These are phyloP conservation scores for Papilio protenor DNA, from an alignment of 2,888 invertebrate species.

Conservation along the genomic window DNA sequence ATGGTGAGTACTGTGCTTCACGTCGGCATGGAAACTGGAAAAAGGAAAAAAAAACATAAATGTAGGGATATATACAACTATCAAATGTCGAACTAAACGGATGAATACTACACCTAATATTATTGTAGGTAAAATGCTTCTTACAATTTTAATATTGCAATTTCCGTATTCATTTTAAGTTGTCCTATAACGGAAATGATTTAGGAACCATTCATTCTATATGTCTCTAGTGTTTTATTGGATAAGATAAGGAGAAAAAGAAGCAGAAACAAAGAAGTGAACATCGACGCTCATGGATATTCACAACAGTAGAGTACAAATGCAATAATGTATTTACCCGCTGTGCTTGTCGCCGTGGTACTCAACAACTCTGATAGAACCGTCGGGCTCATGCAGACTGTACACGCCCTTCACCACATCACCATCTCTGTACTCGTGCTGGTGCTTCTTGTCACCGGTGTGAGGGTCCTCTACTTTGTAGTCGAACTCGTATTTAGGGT, in stretches of 20 bases:
- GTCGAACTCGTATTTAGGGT: constrained; percentile 69
- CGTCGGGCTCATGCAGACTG: constrained; percentile 80
- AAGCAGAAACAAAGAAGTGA: no score
- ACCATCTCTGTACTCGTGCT: constrained; percentile 77
- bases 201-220: no score
- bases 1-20: constrained; percentile 75
- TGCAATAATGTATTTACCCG: constrained; percentile 60
- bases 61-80: background rate
- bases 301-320: no score
- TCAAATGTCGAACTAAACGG: no score
- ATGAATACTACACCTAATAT: no score
- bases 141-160: no score
- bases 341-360: constrained; percentile 80
- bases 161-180: no score
- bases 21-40: constrained; percentile 76
- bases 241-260: no score
- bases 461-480: constrained; percentile 74
- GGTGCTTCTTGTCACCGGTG: constrained; percentile 79
- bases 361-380: constrained; percentile 81
- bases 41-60: constrained; percentile 28
- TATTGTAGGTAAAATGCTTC: no score
- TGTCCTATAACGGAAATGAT: no score
- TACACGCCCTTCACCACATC: constrained; percentile 71
- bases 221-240: no score
- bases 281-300: no score